These are phyloP conservation scores for Aplysina aerophoba DNA, from an alignment of 37 sponge, comb jelly and placozoan genomes.

Conservation along the genomic window DNA sequence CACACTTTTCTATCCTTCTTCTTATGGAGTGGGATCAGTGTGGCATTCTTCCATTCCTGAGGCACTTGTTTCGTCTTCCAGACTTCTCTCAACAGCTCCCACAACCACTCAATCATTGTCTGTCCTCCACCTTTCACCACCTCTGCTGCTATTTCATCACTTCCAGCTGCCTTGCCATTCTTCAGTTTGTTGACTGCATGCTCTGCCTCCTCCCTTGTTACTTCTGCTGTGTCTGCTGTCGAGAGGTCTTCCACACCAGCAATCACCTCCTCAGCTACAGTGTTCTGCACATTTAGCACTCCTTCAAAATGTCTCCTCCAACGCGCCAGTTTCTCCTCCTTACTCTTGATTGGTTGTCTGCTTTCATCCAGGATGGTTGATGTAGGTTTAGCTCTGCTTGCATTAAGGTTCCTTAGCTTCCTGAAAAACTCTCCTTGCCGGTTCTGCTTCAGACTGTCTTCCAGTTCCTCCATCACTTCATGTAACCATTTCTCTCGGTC, in stretches of 20 bases:
- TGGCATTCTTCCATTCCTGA: conserved; percentile 23
- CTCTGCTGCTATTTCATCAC: conserved; percentile 31
- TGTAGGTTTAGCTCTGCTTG: not conserved
- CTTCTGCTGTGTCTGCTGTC: conserved; percentile 15
- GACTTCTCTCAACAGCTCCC: conserved; percentile 22
- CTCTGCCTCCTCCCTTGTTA: conserved; percentile 32
- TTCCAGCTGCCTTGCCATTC: conserved; percentile 32
- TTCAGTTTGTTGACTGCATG: not conserved
- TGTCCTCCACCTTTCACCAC: conserved; percentile 21
- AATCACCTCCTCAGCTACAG: conserved; percentile 32
- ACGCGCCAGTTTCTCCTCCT: not conserved
- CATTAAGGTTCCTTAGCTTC: conserved; percentile 24
- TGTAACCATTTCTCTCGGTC: conserved; percentile 11
- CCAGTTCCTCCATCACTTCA: conserved; percentile 9
- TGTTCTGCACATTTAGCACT: conserved; percentile 22
- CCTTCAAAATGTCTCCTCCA: conserved; percentile 24
- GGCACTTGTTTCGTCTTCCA: conserved; percentile 17
- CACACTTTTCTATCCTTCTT: conserved; percentile 28
- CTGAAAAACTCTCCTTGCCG: conserved; percentile 18
- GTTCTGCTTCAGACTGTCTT: conserved; percentile 24
- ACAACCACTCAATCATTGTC: conserved; percentile 30
- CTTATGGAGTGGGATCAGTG: conserved; percentile 16
- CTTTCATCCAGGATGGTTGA: conserved; percentile 32
- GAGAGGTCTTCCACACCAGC: conserved; percentile 14
- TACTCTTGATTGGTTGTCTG: not conserved